A percentile compares a stretch with the other conserved stretches of the same genome.
These are phyloP conservation scores for Parazoanthus darwini DNA, from an alignment of 92 coral and sea anemone genomes.

Conservation along the genomic window DNA sequence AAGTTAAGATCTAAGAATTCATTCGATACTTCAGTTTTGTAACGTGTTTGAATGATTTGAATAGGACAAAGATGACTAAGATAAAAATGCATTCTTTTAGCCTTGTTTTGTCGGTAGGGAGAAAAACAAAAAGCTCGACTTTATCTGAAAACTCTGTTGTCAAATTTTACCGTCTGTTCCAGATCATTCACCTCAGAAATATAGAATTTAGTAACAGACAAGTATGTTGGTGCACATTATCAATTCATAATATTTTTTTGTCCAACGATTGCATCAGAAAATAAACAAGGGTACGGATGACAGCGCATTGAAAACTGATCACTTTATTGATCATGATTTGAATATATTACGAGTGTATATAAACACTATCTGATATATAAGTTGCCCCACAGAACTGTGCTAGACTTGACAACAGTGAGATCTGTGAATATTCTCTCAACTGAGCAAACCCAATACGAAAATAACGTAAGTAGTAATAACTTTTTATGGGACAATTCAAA, in stretches of 20 bases:
- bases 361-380: too few species aligned
- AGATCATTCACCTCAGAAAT: not conserved
- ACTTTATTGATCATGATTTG: not conserved
- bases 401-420: too few species aligned
- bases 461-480: too few species aligned
- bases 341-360: not conserved
- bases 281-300: not conserved
- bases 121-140: not conserved
- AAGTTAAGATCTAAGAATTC: not conserved
- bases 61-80: not conserved
- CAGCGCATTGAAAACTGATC: not conserved
- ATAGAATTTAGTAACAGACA: not conserved
- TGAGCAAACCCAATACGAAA: not conserved
- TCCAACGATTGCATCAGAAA: not conserved
- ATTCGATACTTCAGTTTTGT: not conserved
- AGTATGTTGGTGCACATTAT: not conserved
- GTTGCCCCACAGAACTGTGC: not conserved
- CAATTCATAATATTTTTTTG: not conserved
- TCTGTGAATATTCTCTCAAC: too few species aligned
- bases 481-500: too few species aligned
- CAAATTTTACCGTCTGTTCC: not conserved
- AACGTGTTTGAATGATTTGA: too few species aligned
- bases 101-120: not conserved
- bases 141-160: not conserved
- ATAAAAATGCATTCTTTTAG: not conserved